Conservation (phyloP, 2,797 vertebrate genomes). For the Spinibarbus caldwelli region DNA sequence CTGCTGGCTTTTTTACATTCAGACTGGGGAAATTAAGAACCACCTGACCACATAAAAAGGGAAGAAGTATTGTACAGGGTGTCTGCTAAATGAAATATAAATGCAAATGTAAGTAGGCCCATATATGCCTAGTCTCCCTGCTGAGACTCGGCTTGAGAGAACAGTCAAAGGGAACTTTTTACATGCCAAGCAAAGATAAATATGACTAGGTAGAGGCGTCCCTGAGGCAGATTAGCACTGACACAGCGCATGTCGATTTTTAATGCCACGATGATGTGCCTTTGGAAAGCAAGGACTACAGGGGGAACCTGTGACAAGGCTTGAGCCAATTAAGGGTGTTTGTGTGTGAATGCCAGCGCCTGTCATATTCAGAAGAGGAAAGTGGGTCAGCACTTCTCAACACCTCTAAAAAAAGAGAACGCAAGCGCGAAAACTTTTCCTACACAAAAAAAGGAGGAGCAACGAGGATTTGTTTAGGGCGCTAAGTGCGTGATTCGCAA, state of each 20-base stretch:
- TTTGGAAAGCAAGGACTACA: constrained; percentile 62
- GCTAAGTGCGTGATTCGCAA: constrained; percentile 22
- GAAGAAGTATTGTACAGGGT: neutral
- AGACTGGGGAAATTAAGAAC: constrained; percentile 29
- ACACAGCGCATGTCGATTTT: constrained; percentile 63
- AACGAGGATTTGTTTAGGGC: constrained; percentile 29
- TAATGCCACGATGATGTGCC: constrained; percentile 62
- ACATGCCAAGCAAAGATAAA: constrained; percentile 38
- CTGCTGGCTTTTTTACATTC: constrained; percentile 4
- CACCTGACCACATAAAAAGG: neutral
- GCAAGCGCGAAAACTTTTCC: constrained; percentile 49
- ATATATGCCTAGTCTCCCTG: neutral
- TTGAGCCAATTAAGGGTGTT: constrained; percentile 72
- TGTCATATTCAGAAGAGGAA: constrained; percentile 64
- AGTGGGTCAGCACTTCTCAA: constrained; percentile 68
- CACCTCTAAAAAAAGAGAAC: constrained; percentile 47
- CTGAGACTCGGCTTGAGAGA: neutral
- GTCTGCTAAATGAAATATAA: constrained; percentile 28
- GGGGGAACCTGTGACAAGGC: constrained; percentile 67
- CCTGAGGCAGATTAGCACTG: constrained; percentile 42
- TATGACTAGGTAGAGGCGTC: constrained; percentile 40
- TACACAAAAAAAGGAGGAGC: too few species aligned
- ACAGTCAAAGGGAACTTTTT: constrained; percentile 33
- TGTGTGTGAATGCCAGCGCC: constrained; percentile 59
- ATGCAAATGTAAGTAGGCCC: constrained; percentile 29